Evolutionary conservation across 2,797 vertebrate genomes (phyloP), one percentile per base, ranked within the genome.

Genomic region (Luscinia luscinia): DNA sequence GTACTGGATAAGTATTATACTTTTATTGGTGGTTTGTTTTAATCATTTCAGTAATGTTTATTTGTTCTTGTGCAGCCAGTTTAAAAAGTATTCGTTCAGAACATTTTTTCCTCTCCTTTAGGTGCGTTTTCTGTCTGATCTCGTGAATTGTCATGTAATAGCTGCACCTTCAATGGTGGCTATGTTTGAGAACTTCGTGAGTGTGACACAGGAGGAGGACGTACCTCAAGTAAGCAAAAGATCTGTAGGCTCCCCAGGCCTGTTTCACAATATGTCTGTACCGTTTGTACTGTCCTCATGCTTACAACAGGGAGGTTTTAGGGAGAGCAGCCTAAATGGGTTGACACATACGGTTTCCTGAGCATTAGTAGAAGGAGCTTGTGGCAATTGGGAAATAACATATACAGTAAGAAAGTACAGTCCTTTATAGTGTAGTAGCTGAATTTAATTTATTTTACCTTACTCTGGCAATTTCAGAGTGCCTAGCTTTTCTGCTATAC

Each of bases 71-170:
- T 57, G 14, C 16, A 40, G 15, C 34, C 57, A 57, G 5, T 57
- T 82, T 38, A 12, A 73, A 69, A 86, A 36, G 2, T 23, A 36
- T 9, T 73, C 0, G 14, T 58, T 32, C 51, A 30, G 23, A 74
- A 28, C 5, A 1, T 9, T 49, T 45, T 57, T 52, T 89, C 24
- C 55, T 69, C 26, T 51, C 43, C 45, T 79, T 84, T 87, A 99
- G 99, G 98, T 99, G 51, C 99, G 99, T 69, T 99, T 99, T 95
- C 97, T 99, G 9, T 99, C 98, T 7, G 99, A 99, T 94, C 97
- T 99, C 88, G 99, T 99, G 77, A 99, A 99, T 96, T 99, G 99
- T 94, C 99, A 99, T 7, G 99, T 99, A 92, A 99, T 99, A 72
- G 99, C 99, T 58, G 99, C 99, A 63, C 99, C 99, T 5, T 99